Conservation (phyloP, 30 jellyfish, hydroid and myxozoan genomes). For the Catostylus mosaicus region DNA sequence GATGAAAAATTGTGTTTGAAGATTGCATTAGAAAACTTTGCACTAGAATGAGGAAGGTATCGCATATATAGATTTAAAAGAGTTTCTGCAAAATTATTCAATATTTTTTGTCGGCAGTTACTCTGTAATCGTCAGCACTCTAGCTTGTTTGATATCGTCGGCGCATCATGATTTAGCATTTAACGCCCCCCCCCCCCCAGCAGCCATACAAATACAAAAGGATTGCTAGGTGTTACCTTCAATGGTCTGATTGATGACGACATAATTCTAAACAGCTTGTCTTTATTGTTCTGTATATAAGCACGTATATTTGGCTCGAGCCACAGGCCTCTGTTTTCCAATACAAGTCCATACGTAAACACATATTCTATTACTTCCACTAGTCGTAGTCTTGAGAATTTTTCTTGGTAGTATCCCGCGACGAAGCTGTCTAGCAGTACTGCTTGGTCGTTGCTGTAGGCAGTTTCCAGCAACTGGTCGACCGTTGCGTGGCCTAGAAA, state of each 20-base stretch:
- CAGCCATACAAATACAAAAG: too few species aligned
- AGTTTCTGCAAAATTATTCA: too few species aligned
- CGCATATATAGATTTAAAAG: too few species aligned
- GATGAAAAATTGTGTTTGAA: too few species aligned
- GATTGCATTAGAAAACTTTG: too few species aligned
- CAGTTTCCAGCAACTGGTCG: slow-evolving; percentile 26
- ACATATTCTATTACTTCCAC: slow-evolving; percentile 68
- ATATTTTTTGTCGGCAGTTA: too few species aligned
- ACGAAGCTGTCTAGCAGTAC: slow-evolving; percentile 66
- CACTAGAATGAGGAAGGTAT: too few species aligned
- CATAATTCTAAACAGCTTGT: slow-evolving; percentile 38
- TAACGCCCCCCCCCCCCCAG: too few species aligned
- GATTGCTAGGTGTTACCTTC: slow-evolving; percentile 19
- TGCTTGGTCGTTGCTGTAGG: slow-evolving; percentile 22
- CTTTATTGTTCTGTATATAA: slow-evolving; percentile 54
- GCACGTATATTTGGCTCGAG: slow-evolving; percentile 51
- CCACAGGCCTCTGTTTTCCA: slow-evolving; percentile 60
- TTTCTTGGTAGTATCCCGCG: slow-evolving; percentile 73
- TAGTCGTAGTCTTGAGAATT: slow-evolving; percentile 20
- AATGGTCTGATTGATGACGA: slow-evolving; percentile 52
- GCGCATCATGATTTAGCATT: too few species aligned
- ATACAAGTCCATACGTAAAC: slow-evolving; percentile 67
- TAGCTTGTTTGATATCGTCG: too few species aligned
- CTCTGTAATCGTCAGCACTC: too few species aligned
- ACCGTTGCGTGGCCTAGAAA: slow-evolving; percentile 14